phyloP scores from a whole-genome alignment of 2,113 vertebrate species.

The Heloderma charlesbogerti region DNA sequence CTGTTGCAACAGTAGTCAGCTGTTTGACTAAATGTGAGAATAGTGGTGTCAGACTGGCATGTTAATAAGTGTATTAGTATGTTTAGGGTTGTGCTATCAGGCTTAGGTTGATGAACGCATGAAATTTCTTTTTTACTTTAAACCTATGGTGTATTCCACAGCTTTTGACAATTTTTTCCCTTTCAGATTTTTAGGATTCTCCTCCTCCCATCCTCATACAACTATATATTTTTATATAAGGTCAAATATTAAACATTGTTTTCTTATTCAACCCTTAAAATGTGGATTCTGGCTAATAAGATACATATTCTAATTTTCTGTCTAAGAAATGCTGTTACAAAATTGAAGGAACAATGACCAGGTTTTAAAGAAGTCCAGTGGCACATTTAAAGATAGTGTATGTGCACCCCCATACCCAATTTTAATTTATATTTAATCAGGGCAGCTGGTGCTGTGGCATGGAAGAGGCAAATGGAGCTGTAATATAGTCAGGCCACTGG shows the following conservation, averaged over 20 bases:
- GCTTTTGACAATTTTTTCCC: neutral
- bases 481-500: neutral
- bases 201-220: neutral
- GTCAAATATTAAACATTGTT: neutral
- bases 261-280: neutral
- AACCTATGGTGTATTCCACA: neutral
- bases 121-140: too few species aligned
- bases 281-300: neutral
- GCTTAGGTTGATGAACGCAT: too few species aligned
- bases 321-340: neutral
- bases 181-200: neutral
- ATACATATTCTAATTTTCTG: neutral
- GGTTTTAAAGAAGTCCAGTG: neutral
- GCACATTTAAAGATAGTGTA: neutral
- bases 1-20: neutral
- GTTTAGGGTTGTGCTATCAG: too few species aligned
- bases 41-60: neutral
- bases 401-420: neutral
- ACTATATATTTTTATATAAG: neutral
- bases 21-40: neutral
- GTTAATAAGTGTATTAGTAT: neutral
- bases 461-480: neutral
- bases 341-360: neutral
- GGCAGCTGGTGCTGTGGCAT: neutral
- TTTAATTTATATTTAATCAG: neutral